Evolutionary conservation across 1,140 invertebrate genomes (phyloP).

Genomic region (Artemia franciscana): DNA sequence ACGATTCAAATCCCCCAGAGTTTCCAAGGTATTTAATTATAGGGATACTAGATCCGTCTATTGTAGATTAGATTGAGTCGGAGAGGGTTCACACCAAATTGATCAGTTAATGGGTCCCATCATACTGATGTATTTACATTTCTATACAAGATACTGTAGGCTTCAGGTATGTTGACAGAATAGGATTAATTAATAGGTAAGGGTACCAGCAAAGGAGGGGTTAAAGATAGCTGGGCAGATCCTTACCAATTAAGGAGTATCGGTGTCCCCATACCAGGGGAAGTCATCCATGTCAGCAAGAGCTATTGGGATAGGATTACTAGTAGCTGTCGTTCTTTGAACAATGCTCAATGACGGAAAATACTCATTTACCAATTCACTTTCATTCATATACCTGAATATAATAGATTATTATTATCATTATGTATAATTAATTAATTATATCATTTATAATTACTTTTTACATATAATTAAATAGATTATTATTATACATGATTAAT

Average conservation of each 20-base stretch:
- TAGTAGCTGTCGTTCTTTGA: background rate
- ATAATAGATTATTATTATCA: constrained; percentile 20
- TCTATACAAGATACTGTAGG: too few relatives aligned
- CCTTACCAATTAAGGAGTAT: background rate
- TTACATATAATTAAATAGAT: constrained; percentile 7
- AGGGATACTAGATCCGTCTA: too few relatives aligned
- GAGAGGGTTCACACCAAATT: too few relatives aligned
- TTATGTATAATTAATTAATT: constrained; percentile 17
- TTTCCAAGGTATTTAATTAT: too few relatives aligned
- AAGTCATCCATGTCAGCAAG: constrained; percentile 8
- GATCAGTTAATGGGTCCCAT: too few relatives aligned
- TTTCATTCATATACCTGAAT: constrained; percentile 70
- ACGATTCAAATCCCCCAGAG: too few relatives aligned
- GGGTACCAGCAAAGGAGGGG: too few relatives aligned
- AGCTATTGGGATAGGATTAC: constrained; percentile 7
- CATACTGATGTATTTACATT: too few relatives aligned
- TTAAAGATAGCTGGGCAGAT: constrained; percentile 4
- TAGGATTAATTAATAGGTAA: too few relatives aligned
- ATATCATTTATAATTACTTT: constrained; percentile 10
- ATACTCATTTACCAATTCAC: constrained; percentile 68
- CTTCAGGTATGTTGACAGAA: too few relatives aligned
- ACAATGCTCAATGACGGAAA: constrained; percentile 30
- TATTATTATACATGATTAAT: background rate
- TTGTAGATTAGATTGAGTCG: too few relatives aligned
- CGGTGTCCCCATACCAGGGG: constrained; percentile 6